phyloP scores from a whole-genome alignment of 1,140 invertebrate species.

The Drosophila jambulina region DNA sequence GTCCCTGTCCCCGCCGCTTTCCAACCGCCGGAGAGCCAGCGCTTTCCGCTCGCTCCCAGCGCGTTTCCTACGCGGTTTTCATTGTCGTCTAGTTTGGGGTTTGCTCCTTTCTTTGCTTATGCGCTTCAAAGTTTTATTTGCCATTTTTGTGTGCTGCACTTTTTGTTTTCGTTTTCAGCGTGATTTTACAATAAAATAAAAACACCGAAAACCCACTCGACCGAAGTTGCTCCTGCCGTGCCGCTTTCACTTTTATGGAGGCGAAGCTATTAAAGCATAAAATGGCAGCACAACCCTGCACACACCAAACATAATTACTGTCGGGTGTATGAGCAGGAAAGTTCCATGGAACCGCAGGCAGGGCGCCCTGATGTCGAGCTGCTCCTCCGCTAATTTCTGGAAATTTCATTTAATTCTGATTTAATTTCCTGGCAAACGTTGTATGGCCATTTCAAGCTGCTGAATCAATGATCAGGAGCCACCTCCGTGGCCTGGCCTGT shows the following conservation, averaged over 20 bases:
- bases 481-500: background rate
- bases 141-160: constrained; percentile 52
- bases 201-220: constrained; percentile 19
- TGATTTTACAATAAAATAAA: constrained; percentile 64
- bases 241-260: constrained; percentile 62
- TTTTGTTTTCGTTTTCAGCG: constrained; percentile 62
- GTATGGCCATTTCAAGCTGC: background rate
- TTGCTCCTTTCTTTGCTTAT: constrained; percentile 38
- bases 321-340: constrained; percentile 31
- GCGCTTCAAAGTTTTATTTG: constrained; percentile 66
- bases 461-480: background rate
- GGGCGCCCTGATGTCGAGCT: constrained; percentile 16
- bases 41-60: constrained; percentile 51
- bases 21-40: constrained; percentile 22
- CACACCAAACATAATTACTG: constrained; percentile 50
- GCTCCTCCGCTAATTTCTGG: constrained; percentile 36
- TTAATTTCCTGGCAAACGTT: background rate
- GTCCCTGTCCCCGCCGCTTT: constrained; percentile 13
- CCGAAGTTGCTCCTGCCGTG: constrained; percentile 46
- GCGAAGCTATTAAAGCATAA: constrained; percentile 71
- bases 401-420: constrained; percentile 9
- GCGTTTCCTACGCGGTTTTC: constrained; percentile 63
- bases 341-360: constrained; percentile 36
- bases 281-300: constrained; percentile 24
- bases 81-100: constrained; percentile 55